phyloP scores from a whole-genome alignment of 2,888 invertebrate genomes.

The Venustoraphidia nigricollis region DNA sequence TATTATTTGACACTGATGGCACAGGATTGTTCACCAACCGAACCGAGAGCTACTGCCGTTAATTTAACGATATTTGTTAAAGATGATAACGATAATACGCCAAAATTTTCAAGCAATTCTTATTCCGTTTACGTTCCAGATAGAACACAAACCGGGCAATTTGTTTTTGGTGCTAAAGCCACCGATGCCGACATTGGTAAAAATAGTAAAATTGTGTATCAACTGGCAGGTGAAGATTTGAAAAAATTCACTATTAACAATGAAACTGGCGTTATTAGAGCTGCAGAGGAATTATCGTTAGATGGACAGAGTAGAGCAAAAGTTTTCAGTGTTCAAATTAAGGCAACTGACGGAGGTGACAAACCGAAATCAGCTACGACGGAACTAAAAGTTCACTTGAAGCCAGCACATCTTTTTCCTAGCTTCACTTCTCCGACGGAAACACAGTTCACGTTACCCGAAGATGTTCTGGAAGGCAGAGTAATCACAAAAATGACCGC shows the following conservation, averaged over 20 bases:
- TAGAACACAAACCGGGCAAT: constrained; percentile 61
- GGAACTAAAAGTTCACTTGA: constrained; percentile 60
- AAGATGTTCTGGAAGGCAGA: constrained; percentile 63
- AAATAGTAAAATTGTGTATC: constrained; percentile 70
- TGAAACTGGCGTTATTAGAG: constrained; percentile 76
- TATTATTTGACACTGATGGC: constrained; percentile 77
- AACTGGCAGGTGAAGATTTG: constrained; percentile 61
- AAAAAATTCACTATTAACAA: constrained; percentile 61
- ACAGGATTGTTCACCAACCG: constrained; percentile 75
- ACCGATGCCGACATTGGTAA: constrained; percentile 65
- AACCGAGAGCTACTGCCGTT: constrained; percentile 67
- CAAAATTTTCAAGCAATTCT: constrained; percentile 54
- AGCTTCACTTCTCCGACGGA: constrained; percentile 53
- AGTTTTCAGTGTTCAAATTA: constrained; percentile 55
- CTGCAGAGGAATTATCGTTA: constrained; percentile 47
- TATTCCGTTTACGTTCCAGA: constrained; percentile 75
- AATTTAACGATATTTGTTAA: constrained; percentile 64
- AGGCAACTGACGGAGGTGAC: constrained; percentile 67
- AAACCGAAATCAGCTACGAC: constrained; percentile 54
- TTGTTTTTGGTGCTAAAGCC: constrained; percentile 83
- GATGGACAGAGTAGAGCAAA: constrained; percentile 35
- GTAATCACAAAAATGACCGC: constrained; percentile 64
- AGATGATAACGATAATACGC: constrained; percentile 79
- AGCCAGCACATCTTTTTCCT: constrained; percentile 66
- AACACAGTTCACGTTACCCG: constrained; percentile 56